Conservation (phyloP, 2,113 vertebrate genomes). For the Engystomops pustulosus region DNA sequence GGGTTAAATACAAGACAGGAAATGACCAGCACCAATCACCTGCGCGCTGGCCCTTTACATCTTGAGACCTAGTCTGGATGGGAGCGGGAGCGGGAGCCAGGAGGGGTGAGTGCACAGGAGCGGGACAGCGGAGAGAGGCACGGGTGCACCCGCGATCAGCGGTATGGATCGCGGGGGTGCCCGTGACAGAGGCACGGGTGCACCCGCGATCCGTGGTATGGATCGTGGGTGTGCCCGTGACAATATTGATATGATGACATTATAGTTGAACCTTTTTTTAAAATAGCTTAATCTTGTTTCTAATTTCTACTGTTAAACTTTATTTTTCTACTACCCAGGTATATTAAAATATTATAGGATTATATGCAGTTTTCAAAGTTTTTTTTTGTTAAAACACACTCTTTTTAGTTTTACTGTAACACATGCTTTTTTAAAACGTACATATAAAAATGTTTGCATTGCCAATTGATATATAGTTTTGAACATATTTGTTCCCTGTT, state of each 20-base stretch:
- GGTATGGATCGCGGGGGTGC: too few relatives aligned
- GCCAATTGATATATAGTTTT: background rate
- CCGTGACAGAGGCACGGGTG: too few relatives aligned
- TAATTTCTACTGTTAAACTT: background rate
- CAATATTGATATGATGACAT: background rate
- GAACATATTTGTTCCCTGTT: background rate
- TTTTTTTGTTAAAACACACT: background rate
- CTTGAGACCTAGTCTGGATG: too few relatives aligned
- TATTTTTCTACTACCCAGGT: background rate
- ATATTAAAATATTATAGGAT: background rate
- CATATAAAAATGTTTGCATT: background rate
- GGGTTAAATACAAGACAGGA: too few relatives aligned
- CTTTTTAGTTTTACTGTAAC: background rate
- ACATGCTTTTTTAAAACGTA: background rate
- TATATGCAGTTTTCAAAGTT: background rate
- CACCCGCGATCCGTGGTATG: too few relatives aligned
- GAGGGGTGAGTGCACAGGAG: too few relatives aligned
- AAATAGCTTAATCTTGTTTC: background rate
- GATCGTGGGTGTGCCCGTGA: too few relatives aligned
- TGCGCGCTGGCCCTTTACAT: too few relatives aligned
- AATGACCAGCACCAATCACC: too few relatives aligned
- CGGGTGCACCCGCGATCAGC: too few relatives aligned
- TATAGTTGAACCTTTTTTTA: background rate
- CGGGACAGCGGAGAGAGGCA: too few relatives aligned
- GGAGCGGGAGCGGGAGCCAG: too few relatives aligned